Percentiles rank a stretch among this genome's conserved stretches.
Conservation (phyloP, 2,797 vertebrate genomes). For the Hybognathus amarus region DNA sequence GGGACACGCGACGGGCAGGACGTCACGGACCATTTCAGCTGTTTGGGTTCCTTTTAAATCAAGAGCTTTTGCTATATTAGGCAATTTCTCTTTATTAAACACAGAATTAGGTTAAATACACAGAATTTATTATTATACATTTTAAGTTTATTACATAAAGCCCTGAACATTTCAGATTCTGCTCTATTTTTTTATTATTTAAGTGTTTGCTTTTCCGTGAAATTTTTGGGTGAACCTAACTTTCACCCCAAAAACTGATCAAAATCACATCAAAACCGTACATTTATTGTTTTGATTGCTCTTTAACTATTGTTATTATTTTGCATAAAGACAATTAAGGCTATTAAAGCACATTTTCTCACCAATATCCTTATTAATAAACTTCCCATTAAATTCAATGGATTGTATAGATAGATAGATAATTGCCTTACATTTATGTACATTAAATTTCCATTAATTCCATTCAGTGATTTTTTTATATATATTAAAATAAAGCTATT, state of each 20-base stretch:
- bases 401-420: too few species aligned
- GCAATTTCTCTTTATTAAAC: not conserved
- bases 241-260: too few species aligned
- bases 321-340: not conserved
- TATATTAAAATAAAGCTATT: too few species aligned
- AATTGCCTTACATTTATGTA: too few species aligned
- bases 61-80: not conserved
- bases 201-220: not conserved
- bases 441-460: too few species aligned
- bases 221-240: not conserved
- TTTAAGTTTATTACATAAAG: not conserved
- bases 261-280: not conserved
- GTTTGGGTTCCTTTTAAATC: not conserved
- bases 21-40: too few species aligned
- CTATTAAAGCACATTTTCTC: not conserved
- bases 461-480: accelerated
- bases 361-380: not conserved
- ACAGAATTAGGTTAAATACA: not conserved
- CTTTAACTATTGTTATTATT: not conserved
- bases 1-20: not conserved
- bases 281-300: not conserved
- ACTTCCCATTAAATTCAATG: too few species aligned
- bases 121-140: too few species aligned
- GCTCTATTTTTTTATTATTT: not conserved
- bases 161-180: not conserved